Evolutionary conservation across 2,113 vertebrate genomes (phyloP), one percentile per base, ranked within the genome.

Genomic region (Pseudopipra pipra): DNA sequence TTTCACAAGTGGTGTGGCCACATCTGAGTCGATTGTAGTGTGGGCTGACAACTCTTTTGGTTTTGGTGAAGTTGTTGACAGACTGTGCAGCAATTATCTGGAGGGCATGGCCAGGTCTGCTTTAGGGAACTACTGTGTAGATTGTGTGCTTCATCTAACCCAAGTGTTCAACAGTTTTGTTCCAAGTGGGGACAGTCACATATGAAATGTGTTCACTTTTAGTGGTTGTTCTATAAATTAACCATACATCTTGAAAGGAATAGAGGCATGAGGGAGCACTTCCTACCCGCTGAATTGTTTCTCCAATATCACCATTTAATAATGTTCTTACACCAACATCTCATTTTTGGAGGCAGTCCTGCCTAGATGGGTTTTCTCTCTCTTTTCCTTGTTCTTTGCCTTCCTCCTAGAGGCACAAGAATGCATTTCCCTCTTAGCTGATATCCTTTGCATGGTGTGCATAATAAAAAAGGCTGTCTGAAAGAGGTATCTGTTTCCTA

Each of bases 111-210:
- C 22, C 61, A 52, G 33, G 19, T 87, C 51, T 78, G 2, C 79
- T 22, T 1, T 20, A 55, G 13, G 55, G 8, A 65, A 25, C 28
- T 47, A 59, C 30, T 25, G n/a, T 2, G 17, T 6, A 20, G 74
- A 31, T 41, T 58, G 2, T 0, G 0, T 35, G 39, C 44, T 67
- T 47, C 39, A 19, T 11, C 18, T 14, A 3, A 7, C 39, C 25
- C 3, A 0, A 0, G 8, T 16, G 35, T 59, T 35, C 54, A 56
- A 2, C 2, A 3, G 54, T 7, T 72, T 68, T 65, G 19, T 46
- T 58, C 55, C 28, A 33, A 15, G 17, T 37, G 25, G 68, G 63
- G 49, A 25, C 63, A 49, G 55, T 39, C 25, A 24, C 2, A 0
- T 11, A 10, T 3, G 33, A 83, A 92, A 88, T 2, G 5, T 67